Conservation (phyloP, 2,113 vertebrate species). For the Barbus barbus region DNA sequence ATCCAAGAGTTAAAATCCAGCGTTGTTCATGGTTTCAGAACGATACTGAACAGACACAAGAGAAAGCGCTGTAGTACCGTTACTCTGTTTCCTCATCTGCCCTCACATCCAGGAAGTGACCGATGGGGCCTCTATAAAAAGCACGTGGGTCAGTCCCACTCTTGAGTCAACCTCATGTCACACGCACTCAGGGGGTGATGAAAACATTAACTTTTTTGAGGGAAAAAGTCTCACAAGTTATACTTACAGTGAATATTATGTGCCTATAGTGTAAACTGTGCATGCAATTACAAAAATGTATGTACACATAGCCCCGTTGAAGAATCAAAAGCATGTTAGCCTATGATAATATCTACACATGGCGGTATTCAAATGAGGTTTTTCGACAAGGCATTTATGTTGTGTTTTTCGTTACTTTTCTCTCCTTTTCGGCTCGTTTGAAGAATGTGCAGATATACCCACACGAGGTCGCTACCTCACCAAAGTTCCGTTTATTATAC, state of each 20-base stretch:
- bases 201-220: not conserved
- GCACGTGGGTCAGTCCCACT: not conserved
- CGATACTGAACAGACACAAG: not conserved
- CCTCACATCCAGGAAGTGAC: slow-evolving; percentile 52
- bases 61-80: slow-evolving; percentile 3
- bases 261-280: not conserved
- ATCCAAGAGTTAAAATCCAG: slow-evolving; percentile 14
- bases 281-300: not conserved
- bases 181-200: too few relatives aligned
- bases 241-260: not conserved
- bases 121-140: slow-evolving; percentile 18
- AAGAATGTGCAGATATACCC: not conserved
- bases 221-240: not conserved
- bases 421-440: not conserved
- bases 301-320: not conserved
- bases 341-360: not conserved
- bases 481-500: not conserved
- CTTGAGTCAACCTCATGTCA: not conserved
- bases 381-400: not conserved
- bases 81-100: slow-evolving; percentile 38
- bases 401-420: not conserved
- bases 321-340: not conserved
- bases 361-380: not conserved
- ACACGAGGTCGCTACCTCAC: slow-evolving; percentile 9
- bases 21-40: not conserved